Percentiles rank a stretch among this genome's conserved stretches.
Conservation (phyloP, 2,797 vertebrate genomes). For the Coregonus suidteri region DNA sequence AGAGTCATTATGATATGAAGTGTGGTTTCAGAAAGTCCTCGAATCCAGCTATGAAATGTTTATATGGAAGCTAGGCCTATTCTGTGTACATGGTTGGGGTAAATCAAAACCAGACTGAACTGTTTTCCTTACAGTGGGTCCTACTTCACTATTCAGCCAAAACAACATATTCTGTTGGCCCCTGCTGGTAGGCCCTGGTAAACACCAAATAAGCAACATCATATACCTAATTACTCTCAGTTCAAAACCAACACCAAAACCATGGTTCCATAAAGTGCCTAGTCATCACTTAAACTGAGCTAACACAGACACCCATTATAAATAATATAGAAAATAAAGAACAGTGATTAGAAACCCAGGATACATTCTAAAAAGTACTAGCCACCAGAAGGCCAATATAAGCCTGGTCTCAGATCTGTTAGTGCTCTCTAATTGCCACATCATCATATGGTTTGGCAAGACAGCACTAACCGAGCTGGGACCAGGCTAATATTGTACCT, state of each 20-base stretch:
- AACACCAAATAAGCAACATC: slow-evolving; percentile 14
- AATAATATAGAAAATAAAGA: not conserved
- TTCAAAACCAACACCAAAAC: not conserved
- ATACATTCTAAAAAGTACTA: not conserved
- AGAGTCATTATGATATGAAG: slow-evolving; percentile 18
- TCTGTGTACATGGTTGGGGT: slow-evolving; percentile 26
- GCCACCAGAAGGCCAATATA: not conserved
- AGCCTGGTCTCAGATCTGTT: not conserved
- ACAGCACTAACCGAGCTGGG: not conserved
- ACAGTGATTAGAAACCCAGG: not conserved
- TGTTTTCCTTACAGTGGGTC: not conserved
- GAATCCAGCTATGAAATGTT: slow-evolving; percentile 14
- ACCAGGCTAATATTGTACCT: slow-evolving; percentile 29
- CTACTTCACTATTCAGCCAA: not conserved
- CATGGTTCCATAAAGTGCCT: not conserved
- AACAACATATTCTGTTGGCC: slow-evolving; percentile 23
- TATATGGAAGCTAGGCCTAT: slow-evolving; percentile 21
- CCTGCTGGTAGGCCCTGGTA: slow-evolving; percentile 28
- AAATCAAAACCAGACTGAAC: slow-evolving; percentile 40
- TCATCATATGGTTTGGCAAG: not conserved
- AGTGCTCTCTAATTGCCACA: not conserved
- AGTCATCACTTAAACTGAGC: not conserved
- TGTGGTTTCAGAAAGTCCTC: slow-evolving; percentile 14
- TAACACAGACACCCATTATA: not conserved
- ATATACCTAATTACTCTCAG: not conserved